phyloP scores from a whole-genome alignment of 2,797 vertebrate species.

The Pyrrhura leucotis region DNA sequence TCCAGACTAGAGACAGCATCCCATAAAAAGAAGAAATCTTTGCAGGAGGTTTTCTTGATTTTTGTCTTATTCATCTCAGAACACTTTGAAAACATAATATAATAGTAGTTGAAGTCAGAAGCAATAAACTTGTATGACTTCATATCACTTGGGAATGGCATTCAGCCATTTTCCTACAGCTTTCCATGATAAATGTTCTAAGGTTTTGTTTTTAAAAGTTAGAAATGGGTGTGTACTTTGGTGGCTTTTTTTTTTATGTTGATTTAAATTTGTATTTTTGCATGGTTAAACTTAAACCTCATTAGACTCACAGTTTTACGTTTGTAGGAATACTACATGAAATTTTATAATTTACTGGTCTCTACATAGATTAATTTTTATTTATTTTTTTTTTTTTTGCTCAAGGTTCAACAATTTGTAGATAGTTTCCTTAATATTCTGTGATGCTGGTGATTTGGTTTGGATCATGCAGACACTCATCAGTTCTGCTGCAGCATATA shows the following conservation, averaged over 20 bases:
- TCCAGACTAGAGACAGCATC: neutral
- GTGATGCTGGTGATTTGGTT: neutral
- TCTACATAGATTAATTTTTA: neutral
- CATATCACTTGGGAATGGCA: conserved; percentile 19
- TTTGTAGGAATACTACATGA: neutral
- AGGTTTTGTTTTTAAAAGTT: neutral
- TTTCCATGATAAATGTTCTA: neutral
- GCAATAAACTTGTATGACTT: conserved; percentile 47
- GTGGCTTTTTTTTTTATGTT: neutral
- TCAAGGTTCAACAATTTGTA: neutral
- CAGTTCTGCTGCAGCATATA: neutral
- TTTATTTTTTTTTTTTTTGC: neutral
- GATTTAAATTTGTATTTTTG: neutral
- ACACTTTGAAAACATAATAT: neutral
- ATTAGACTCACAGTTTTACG: neutral
- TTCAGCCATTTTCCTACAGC: conserved; percentile 27
- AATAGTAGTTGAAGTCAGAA: conserved; percentile 46
- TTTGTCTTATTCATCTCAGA: conserved; percentile 32
- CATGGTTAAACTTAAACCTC: neutral
- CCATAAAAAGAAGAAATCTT: conserved; percentile 12
- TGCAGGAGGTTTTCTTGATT: neutral
- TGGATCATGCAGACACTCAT: neutral
- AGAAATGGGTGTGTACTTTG: neutral
- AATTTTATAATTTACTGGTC: neutral
- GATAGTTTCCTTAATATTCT: neutral